Percentiles rank a stretch among this genome's conserved stretches.
Evolutionary conservation across 2,797 vertebrate species (phyloP).

Genomic region (Streptopelia turtur): DNA sequence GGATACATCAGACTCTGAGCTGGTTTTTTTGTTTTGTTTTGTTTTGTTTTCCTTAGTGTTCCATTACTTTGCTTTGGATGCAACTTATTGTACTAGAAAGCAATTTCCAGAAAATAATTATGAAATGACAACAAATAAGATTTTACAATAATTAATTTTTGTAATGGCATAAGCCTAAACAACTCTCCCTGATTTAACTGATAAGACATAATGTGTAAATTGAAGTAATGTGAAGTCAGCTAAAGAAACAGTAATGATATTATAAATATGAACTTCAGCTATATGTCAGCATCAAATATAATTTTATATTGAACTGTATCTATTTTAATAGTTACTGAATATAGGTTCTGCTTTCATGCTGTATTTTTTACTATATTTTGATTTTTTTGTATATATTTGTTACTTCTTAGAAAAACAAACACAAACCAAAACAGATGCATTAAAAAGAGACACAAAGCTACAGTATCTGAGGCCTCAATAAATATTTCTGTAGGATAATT

Average conservation of each 20-base stretch:
- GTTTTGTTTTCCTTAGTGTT: background rate
- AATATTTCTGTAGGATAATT: background rate
- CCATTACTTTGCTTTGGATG: background rate
- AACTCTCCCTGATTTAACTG: background rate
- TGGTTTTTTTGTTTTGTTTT: background rate
- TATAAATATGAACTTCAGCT: background rate
- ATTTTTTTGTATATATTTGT: background rate
- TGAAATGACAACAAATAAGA: background rate
- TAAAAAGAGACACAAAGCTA: background rate
- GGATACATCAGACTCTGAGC: background rate
- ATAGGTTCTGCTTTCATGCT: background rate
- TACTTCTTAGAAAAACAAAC: background rate
- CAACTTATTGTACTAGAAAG: background rate
- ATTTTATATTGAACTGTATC: background rate
- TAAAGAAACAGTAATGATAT: background rate
- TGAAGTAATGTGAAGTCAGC: background rate
- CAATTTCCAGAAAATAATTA: background rate
- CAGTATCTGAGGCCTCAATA: background rate
- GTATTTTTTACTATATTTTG: background rate
- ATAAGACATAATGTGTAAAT: background rate
- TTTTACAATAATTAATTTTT: background rate
- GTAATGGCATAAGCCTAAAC: background rate
- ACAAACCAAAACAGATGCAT: background rate
- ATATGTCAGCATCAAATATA: background rate
- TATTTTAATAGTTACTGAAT: background rate